Base-by-base conservation (phyloP, 2,113 vertebrate species). In the Mirza zaza region DNA sequence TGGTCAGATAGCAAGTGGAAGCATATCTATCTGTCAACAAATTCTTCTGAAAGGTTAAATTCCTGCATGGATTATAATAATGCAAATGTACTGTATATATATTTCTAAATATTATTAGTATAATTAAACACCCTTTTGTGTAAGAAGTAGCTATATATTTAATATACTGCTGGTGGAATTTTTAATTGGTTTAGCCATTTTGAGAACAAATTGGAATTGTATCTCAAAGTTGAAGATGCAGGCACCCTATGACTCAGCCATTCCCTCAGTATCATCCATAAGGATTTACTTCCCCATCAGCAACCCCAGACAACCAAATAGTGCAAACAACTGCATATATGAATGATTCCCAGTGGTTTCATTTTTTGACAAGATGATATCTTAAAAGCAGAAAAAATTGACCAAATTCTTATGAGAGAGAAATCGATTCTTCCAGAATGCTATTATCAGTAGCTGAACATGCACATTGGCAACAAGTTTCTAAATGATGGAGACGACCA, bases 341-440 rank as follows among this genome's bases (percentile, higher is more conserved):
- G 48, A 91, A 68, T 14, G 27, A 86, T 15, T 86, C 79, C 14
- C 4, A 3, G 18, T 50, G 90, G 83, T 29, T 91, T 89, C 50
- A 18, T 79, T 93, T 73, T 96, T 83, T 13, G 29, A 88, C 7
- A 55, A 83, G 90, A 76, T 36, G 61, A 45, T 65, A 75, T 86
- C 84, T 79, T 75, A 86, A 86, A 25, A 93, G 83, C 39, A 93
- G 73, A 79, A 65, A 61, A 92, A 76, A 85, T 23, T 23, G 71
- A 77, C 85, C 14, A 67, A 71, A 13, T 93, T 95, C 86, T 71
- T n/a, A 13, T 36, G 65, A 65, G 70, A 61, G 32, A 86, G 57
- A 86, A 94, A 93, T 97, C 25, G 10, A 71, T 97, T 90, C 57
- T 65, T 91, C 36, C 32, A n/a, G 83, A 88, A 67, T 29, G 39